These are phyloP conservation scores for Anas acuta DNA, from an alignment of 2,797 vertebrate genomes.

Conservation along the genomic window DNA sequence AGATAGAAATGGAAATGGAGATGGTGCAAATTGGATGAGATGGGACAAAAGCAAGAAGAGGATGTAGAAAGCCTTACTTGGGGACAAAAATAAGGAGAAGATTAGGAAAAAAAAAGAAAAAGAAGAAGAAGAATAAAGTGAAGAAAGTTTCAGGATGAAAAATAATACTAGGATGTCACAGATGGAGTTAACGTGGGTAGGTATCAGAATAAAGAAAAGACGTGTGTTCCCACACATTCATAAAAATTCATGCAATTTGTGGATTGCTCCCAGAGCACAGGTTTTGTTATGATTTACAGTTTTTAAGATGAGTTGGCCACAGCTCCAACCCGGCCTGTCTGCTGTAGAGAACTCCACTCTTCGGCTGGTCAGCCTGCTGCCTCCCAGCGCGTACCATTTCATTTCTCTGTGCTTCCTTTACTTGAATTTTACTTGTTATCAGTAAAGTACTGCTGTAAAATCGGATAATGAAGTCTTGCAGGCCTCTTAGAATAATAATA, in stretches of 20 bases:
- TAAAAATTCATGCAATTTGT: background rate
- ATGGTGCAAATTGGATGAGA: background rate
- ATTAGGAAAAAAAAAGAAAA: background rate
- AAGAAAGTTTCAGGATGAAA: background rate
- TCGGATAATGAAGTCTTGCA: conserved; percentile 56
- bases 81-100: background rate
- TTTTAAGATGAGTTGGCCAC: background rate
- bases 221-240: background rate
- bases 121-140: background rate
- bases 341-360: background rate
- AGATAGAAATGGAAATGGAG: background rate
- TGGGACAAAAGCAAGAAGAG: background rate
- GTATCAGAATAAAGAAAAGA: background rate
- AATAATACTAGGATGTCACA: background rate
- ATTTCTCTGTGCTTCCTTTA: background rate
- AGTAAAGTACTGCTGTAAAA: conserved; percentile 22
- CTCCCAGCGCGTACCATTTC: background rate
- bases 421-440: conserved; percentile 1
- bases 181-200: background rate
- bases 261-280: background rate
- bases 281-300: background rate
- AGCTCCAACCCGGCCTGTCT: background rate
- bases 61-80: background rate
- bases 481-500: conserved; percentile 13
- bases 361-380: background rate